These are phyloP conservation scores for Meloe dianella DNA, from an alignment of 2,888 invertebrate genomes.

Conservation along the genomic window DNA sequence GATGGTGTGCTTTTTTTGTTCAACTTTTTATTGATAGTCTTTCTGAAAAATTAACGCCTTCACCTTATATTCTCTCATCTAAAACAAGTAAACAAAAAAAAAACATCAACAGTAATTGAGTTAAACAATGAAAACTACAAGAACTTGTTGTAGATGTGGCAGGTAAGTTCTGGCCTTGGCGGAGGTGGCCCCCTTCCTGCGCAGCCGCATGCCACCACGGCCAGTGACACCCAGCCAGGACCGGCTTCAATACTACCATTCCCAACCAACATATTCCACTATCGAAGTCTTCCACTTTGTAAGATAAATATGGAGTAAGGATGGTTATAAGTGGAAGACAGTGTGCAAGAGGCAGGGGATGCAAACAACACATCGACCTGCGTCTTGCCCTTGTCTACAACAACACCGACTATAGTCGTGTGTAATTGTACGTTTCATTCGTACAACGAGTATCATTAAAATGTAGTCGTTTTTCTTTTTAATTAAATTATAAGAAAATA, in stretches of 20 bases:
- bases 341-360: neutral
- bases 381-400: neutral
- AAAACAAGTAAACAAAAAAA: neutral
- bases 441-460: neutral
- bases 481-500: neutral
- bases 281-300: neutral
- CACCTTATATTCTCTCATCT: neutral
- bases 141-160: slow-evolving; percentile 18
- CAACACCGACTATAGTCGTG: neutral
- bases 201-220: slow-evolving; percentile 32
- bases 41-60: neutral
- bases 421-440: neutral
- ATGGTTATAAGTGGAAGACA: neutral
- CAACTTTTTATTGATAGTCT: neutral
- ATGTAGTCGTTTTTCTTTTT: neutral
- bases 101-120: neutral
- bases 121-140: slow-evolving; percentile 8
- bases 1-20: neutral
- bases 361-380: neutral
- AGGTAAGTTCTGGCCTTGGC: slow-evolving; percentile 34
- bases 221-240: slow-evolving; percentile 32
- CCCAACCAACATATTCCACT: neutral
- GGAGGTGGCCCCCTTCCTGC: slow-evolving; percentile 31
- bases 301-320: neutral
- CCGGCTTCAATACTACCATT: neutral